Percentiles rank a stretch among this genome's conserved stretches.
phyloP scores from a whole-genome alignment of 2,797 vertebrate genomes.

The Tinamus major region DNA sequence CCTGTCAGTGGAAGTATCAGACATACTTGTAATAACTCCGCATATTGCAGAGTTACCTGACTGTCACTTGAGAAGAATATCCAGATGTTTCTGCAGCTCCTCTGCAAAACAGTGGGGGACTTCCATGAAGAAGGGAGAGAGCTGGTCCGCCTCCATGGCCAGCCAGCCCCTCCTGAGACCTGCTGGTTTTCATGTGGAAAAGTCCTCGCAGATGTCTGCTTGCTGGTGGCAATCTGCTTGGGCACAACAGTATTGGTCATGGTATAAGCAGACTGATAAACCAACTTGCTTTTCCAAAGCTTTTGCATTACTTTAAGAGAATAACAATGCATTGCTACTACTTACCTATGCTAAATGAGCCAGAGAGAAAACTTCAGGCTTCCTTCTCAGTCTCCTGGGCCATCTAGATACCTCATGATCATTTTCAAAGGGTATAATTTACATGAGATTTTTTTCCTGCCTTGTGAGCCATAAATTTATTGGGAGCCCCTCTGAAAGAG shows the following conservation, averaged over 20 bases:
- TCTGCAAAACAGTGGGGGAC: not conserved
- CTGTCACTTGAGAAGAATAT: fast-evolving
- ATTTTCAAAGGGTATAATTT: slow-evolving; percentile 71
- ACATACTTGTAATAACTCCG: fast-evolving
- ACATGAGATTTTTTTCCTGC: slow-evolving; percentile 60
- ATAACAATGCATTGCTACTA: slow-evolving; percentile 43
- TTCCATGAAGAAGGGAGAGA: not conserved
- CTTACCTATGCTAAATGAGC: slow-evolving; percentile 66
- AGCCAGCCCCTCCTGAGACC: not conserved
- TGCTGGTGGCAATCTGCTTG: not conserved
- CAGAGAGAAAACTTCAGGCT: slow-evolving; percentile 54
- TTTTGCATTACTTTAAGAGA: slow-evolving; percentile 25
- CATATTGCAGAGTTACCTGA: not conserved
- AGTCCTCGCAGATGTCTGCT: not conserved
- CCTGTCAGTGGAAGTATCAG: fast-evolving
- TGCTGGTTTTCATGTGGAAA: not conserved
- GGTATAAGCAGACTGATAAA: not conserved
- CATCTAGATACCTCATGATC: slow-evolving; percentile 49
- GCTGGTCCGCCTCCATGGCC: not conserved
- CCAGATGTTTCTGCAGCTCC: not conserved
- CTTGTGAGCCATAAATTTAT: slow-evolving; percentile 68
- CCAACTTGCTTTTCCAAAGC: slow-evolving; percentile 16
- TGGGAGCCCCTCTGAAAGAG: slow-evolving; percentile 62
- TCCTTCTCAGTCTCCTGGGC: slow-evolving; percentile 32
- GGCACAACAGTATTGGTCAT: not conserved